These are phyloP conservation scores for Gallinago media DNA, from an alignment of 2,113 vertebrate genomes.

Conservation along the genomic window DNA sequence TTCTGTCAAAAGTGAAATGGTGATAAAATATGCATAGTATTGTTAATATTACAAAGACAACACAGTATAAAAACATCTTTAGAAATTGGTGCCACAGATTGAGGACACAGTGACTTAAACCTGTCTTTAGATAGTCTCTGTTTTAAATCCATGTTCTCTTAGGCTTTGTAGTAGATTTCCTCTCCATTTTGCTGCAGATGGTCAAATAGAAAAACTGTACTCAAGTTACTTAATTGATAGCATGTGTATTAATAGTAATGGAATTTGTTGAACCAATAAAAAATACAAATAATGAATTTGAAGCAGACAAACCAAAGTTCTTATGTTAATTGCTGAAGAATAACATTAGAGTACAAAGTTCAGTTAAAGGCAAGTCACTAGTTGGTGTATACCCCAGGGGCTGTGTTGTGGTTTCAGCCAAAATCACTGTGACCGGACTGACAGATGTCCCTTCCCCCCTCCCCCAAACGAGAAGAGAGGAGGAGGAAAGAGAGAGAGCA, in stretches of 20 bases:
- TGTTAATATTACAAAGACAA: slow-evolving; percentile 38
- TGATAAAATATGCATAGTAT: slow-evolving; percentile 44
- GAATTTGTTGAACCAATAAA: background rate
- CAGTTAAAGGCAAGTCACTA: too few relatives aligned
- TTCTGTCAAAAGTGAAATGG: slow-evolving; percentile 50
- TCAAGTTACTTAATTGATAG: background rate
- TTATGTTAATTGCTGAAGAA: background rate
- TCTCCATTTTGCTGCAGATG: background rate
- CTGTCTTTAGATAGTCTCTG: background rate
- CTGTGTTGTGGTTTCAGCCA: too few relatives aligned
- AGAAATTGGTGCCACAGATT: background rate
- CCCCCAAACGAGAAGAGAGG: too few relatives aligned
- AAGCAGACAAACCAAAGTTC: background rate
- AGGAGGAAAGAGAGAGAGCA: too few relatives aligned
- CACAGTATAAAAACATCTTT: background rate
- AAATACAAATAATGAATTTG: background rate
- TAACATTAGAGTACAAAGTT: too few relatives aligned
- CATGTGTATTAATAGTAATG: background rate
- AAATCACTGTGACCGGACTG: too few relatives aligned
- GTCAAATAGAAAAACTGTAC: background rate
- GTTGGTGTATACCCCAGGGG: too few relatives aligned
- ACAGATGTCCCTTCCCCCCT: too few relatives aligned
- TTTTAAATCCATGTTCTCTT: background rate
- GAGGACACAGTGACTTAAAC: background rate
- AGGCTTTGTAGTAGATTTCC: background rate